Percentiles rank a stretch among this genome's conserved stretches.
Conservation (phyloP, 2,797 vertebrate species). For the Lindbergichthys nudifrons region DNA sequence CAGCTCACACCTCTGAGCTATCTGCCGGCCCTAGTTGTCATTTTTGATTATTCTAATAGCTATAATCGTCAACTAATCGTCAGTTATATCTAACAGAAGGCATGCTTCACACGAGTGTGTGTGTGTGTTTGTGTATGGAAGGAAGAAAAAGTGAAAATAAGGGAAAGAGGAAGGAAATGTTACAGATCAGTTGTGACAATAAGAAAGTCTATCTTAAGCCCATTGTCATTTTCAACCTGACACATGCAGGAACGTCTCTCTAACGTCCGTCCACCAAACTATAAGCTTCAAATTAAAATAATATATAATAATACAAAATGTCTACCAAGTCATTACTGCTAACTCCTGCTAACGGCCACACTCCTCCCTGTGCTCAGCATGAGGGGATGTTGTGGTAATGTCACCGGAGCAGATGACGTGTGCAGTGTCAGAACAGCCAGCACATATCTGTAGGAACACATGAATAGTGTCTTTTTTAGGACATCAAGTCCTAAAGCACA, state of each 20-base stretch:
- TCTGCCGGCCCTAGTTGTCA: too few relatives aligned
- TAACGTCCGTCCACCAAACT: slow-evolving; percentile 11
- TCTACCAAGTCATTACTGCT: background rate
- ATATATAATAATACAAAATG: too few relatives aligned
- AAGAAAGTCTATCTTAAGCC: slow-evolving; percentile 27
- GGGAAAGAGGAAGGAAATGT: slow-evolving; percentile 15
- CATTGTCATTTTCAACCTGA: slow-evolving; percentile 30
- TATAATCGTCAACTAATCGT: too few relatives aligned
- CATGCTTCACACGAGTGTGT: too few relatives aligned
- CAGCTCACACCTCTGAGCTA: too few relatives aligned
- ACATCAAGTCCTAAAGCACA: slow-evolving; percentile 4
- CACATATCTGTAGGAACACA: slow-evolving; percentile 33
- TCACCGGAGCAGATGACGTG: slow-evolving; percentile 37
- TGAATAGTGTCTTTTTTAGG: slow-evolving; percentile 28
- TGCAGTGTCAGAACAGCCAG: slow-evolving; percentile 12
- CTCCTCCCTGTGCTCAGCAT: background rate
- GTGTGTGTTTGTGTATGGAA: too few relatives aligned
- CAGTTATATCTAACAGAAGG: too few relatives aligned
- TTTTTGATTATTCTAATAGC: too few relatives aligned
- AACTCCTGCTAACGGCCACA: background rate
- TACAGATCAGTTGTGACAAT: slow-evolving; percentile 24
- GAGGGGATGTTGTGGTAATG: slow-evolving; percentile 13
- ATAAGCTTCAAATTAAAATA: background rate
- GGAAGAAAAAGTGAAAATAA: too few relatives aligned
- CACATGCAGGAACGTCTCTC: slow-evolving; percentile 23